Conservation (phyloP, 2,113 vertebrate species). For the Oncorhynchus keta region DNA sequence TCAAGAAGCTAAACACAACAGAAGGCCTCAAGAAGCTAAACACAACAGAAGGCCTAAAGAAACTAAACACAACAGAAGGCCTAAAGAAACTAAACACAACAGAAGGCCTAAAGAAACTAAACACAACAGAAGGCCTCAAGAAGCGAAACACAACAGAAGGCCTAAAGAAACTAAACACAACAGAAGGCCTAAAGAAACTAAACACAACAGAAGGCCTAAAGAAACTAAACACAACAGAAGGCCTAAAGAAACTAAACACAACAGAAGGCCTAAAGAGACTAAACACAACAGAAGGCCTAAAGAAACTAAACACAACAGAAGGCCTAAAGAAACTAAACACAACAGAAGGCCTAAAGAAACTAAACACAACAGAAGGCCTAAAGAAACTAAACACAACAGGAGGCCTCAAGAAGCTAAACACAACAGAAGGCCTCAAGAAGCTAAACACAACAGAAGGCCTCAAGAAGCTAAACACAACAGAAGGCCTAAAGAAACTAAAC, state of each 20-base stretch:
- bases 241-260: conserved; percentile 23
- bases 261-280: conserved; percentile 7
- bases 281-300: conserved; percentile 12
- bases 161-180: conserved; percentile 21
- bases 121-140: conserved; percentile 6
- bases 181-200: no score
- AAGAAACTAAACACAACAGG: conserved; percentile 8
- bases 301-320: conserved; percentile 17
- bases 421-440: no score
- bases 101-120: conserved; percentile 18
- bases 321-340: conserved; percentile 26
- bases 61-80: conserved; percentile 13
- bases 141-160: conserved; percentile 3
- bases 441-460: no score
- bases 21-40: not conserved
- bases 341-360: conserved; percentile 5
- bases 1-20: conserved; percentile 3
- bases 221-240: conserved; percentile 16
- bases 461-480: conserved; percentile 22
- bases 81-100: conserved; percentile 32
- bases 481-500: conserved; percentile 20
- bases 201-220: not conserved
- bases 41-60: conserved; percentile 17
- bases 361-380: conserved; percentile 5
- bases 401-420: conserved; percentile 20